phyloP scores from a whole-genome alignment of 1,140 invertebrate genomes.

The Delia radicum region DNA sequence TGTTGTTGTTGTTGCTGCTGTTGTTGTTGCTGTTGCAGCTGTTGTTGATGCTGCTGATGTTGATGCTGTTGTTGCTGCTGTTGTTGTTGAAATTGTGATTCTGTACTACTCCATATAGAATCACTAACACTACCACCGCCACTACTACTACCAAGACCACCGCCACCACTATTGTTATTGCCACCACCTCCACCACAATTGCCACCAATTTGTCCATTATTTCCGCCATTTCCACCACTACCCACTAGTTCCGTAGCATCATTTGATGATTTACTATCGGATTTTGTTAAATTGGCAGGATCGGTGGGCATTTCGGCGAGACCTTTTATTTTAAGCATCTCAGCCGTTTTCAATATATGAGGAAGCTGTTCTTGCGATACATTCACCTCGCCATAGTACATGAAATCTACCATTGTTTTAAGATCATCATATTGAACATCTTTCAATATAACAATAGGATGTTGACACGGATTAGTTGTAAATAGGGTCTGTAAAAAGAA shows the following conservation, averaged over 20 bases:
- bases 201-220: conserved; percentile 32
- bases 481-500: conserved; percentile 65
- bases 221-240: conserved; percentile 28
- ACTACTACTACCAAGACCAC: conserved; percentile 40
- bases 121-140: conserved; percentile 46
- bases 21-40: conserved; percentile 44
- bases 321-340: conserved; percentile 84
- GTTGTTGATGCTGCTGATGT: conserved; percentile 44
- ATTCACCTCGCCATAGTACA: conserved; percentile 91
- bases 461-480: conserved; percentile 81
- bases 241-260: conserved; percentile 48
- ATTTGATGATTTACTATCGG: conserved; percentile 61
- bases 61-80: conserved; percentile 35
- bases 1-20: conserved; percentile 41
- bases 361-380: conserved; percentile 84
- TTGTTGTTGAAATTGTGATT: conserved; percentile 44
- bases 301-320: conserved; percentile 78
- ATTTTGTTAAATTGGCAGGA: conserved; percentile 67
- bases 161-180: conserved; percentile 40
- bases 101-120: conserved; percentile 52
- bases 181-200: conserved; percentile 37
- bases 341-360: conserved; percentile 82
- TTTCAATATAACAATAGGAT: conserved; percentile 87
- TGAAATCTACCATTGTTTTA: conserved; percentile 87
- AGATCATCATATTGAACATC: conserved; percentile 84